Base-by-base conservation (phyloP, 2,888 invertebrate genomes). In the Aphidoletes aphidimyza region DNA sequence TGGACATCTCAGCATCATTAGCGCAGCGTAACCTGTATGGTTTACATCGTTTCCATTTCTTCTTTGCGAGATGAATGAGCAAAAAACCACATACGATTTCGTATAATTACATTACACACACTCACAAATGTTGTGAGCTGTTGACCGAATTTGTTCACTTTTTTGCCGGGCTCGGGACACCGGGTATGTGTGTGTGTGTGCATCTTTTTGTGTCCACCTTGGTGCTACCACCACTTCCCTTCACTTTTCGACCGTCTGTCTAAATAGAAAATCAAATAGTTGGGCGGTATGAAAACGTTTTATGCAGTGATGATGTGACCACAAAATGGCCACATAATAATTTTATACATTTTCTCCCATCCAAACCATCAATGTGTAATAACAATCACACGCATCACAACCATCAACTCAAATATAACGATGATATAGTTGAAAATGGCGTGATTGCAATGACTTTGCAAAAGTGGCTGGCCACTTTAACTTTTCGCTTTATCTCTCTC, bases 221-320 rank as follows among this genome's bases (percentile, higher is more conserved):
- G n/a, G n/a, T n/a, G n/a, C n/a, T n/a, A n/a, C n/a, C n/a, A n/a
- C n/a, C n/a, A n/a, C n/a, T n/a, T n/a, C n/a, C n/a, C n/a, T n/a
- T n/a, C n/a, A n/a, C n/a, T n/a, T n/a, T n/a, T n/a, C n/a, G n/a
- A 22, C 22, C 6, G 26, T 54, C 54, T 54, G 26, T 47, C 17
- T 47, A 6, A 47, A 11, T 17, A 42, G 11, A 11, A 42, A 11
- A 42, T 11, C n/a, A 54, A 54, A 54, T 54, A 19, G 54, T 54
- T 14, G 6, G 47, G 22, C 26, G 2, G 14, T 69, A 69, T 30
- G 34, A 30, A 54, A 69, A 30, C 30, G 14, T 69, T n/a, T 69
- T 69, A 69, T 69, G 69, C 69, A 30, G 69, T 69, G 34, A 69
- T 69, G 69, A 69, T 69, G 69, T 69, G 69, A 69, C 69, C 69